phyloP scores from a whole-genome alignment of 1,140 invertebrate species.

The Limonius californicus region DNA sequence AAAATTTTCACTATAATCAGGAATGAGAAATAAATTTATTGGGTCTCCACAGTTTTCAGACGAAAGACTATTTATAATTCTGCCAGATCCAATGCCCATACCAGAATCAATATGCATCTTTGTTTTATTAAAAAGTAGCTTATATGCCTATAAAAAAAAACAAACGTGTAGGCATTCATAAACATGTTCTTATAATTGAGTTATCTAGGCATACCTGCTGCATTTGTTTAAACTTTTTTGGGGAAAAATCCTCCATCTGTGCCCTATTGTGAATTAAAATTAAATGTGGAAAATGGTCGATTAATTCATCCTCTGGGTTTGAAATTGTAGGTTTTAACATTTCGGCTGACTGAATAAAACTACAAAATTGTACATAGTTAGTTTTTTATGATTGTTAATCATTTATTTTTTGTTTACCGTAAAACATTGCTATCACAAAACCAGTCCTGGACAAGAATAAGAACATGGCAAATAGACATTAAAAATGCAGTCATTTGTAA shows the following conservation, averaged over 20 bases:
- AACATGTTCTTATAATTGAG: too few relatives aligned
- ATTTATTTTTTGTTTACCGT: conserved; percentile 57
- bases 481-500: conserved; percentile 79
- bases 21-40: conserved; percentile 71
- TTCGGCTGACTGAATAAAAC: conserved; percentile 79
- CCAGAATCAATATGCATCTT: conserved; percentile 67
- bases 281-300: conserved; percentile 72
- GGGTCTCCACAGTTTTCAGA: conserved; percentile 53
- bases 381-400: too few relatives aligned
- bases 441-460: conserved; percentile 84
- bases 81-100: conserved; percentile 59
- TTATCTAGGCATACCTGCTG: conserved; percentile 52
- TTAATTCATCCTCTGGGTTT: conserved; percentile 60
- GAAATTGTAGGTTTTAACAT: conserved; percentile 80
- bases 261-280: conserved; percentile 75
- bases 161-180: too few relatives aligned
- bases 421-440: conserved; percentile 73
- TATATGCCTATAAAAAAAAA: conserved; percentile 57
- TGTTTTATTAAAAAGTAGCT: conserved; percentile 65
- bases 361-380: too few relatives aligned
- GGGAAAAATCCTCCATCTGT: conserved; percentile 64
- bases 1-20: conserved; percentile 56
- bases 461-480: conserved; percentile 83
- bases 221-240: conserved; percentile 60
- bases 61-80: conserved; percentile 54